Percentiles rank a stretch among this genome's conserved stretches.
These are phyloP conservation scores for Drosophila quinaria DNA, from an alignment of 2,888 invertebrate species.

Conservation along the genomic window DNA sequence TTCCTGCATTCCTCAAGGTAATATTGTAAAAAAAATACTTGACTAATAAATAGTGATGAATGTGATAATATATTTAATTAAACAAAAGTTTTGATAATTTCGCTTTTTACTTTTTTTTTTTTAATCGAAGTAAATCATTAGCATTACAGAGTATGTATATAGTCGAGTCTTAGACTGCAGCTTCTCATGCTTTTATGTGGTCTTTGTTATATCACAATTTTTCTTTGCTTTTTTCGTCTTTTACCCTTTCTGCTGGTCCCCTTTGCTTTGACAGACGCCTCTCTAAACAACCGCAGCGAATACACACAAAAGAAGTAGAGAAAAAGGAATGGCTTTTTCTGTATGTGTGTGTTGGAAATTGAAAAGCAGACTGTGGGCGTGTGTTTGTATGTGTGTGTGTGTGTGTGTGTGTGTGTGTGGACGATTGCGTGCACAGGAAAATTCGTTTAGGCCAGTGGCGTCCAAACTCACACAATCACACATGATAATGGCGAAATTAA, in stretches of 20 bases:
- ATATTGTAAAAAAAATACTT: no score
- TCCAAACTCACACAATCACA: no score
- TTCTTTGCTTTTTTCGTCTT: background rate
- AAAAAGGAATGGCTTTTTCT: conserved; percentile 22
- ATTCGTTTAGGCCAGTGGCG: conserved; percentile 60
- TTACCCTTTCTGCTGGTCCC: background rate
- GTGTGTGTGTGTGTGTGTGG: conserved; percentile 24
- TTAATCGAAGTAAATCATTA: no score
- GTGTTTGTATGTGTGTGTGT: conserved; percentile 18
- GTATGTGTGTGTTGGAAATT: conserved; percentile 8
- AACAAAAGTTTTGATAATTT: no score
- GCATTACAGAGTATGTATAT: conserved; percentile 20
- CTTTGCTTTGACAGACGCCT: conserved; percentile 46
- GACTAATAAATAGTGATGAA: no score
- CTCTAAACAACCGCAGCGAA: conserved; percentile 48
- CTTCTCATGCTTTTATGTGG: conserved; percentile 18
- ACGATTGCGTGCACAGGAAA: conserved; percentile 60
- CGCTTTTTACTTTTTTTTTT: background rate
- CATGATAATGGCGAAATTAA: no score
- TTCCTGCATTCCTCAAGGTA: no score
- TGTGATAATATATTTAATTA: no score
- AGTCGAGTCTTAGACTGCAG: background rate
- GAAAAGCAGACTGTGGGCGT: conserved; percentile 12
- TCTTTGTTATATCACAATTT: conserved; percentile 10
- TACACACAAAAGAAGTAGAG: conserved; percentile 20